phyloP scores from a whole-genome alignment of 2,113 vertebrate species.

The Donacobius atricapilla region DNA sequence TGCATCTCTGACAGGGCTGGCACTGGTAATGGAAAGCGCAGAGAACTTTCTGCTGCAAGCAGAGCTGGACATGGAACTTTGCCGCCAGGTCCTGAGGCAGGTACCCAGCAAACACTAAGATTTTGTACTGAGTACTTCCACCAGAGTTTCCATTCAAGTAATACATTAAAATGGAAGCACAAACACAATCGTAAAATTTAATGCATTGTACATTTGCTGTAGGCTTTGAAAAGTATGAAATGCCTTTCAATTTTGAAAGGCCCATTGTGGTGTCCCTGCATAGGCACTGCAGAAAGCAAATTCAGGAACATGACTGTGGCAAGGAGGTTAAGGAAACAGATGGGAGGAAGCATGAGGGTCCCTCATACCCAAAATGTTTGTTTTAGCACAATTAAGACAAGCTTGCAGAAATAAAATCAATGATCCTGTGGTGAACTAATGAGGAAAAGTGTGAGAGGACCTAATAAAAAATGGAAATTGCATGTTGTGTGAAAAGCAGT shows the following conservation, averaged over 20 bases:
- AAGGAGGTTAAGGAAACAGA: background rate
- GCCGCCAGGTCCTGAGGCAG: background rate
- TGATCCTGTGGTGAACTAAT: background rate
- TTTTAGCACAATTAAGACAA: background rate
- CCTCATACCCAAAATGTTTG: background rate
- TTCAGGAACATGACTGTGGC: background rate
- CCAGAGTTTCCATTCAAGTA: background rate
- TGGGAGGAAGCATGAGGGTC: background rate
- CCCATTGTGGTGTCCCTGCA: background rate
- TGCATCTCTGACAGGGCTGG: background rate
- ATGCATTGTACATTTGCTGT: background rate
- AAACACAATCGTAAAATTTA: background rate
- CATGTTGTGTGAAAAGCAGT: background rate
- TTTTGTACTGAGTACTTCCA: background rate
- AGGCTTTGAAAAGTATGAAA: background rate
- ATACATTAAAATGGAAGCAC: background rate
- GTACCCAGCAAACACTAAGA: background rate
- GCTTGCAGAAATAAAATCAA: background rate
- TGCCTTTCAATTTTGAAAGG: background rate
- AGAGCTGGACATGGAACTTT: background rate
- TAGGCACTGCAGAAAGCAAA: background rate
- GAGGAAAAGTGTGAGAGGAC: background rate
- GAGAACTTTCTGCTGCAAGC: background rate
- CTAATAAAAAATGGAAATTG: background rate
- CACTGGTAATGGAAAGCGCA: background rate